Percentiles rank a stretch among this genome's conserved stretches.
Conservation (phyloP, 1,140 invertebrate genomes). For the Lordiphosa mommai region DNA sequence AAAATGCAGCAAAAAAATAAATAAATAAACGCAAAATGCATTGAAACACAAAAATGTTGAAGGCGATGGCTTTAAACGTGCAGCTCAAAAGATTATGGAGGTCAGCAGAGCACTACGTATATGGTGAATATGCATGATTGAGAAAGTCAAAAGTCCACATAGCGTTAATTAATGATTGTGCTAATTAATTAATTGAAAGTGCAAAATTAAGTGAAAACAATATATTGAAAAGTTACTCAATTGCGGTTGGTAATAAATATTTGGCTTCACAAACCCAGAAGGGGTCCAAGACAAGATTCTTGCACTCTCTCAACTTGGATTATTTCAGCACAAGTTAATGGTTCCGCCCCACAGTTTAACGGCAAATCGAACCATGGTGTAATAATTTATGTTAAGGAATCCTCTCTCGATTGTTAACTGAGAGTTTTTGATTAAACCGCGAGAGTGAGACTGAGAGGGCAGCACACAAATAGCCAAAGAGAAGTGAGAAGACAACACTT, state of each 20-base stretch:
- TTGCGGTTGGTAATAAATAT: background rate
- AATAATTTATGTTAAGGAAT: too few species aligned
- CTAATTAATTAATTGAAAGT: slow-evolving; percentile 45
- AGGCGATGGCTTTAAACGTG: background rate
- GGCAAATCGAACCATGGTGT: too few species aligned
- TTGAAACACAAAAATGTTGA: slow-evolving; percentile 14
- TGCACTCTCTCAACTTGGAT: too few species aligned
- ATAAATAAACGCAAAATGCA: slow-evolving; percentile 2
- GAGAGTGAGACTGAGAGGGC: too few species aligned
- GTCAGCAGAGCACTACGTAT: background rate
- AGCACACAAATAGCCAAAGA: too few species aligned
- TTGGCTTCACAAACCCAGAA: background rate
- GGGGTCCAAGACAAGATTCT: too few species aligned
- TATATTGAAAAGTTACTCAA: slow-evolving; percentile 26
- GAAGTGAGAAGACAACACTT: too few species aligned
- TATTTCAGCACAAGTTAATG: too few species aligned
- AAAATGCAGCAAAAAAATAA: slow-evolving; percentile 1
- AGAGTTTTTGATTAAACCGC: too few species aligned
- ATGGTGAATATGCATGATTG: background rate
- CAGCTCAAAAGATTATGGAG: slow-evolving; percentile 5
- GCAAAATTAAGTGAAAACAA: slow-evolving; percentile 25
- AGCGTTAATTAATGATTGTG: slow-evolving; percentile 42
- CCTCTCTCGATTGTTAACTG: too few species aligned
- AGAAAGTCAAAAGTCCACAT: slow-evolving; percentile 2
- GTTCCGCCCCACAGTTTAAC: too few species aligned